Conservation (phyloP, 2,113 vertebrate genomes). For the Melanostigma gelatinosum region DNA sequence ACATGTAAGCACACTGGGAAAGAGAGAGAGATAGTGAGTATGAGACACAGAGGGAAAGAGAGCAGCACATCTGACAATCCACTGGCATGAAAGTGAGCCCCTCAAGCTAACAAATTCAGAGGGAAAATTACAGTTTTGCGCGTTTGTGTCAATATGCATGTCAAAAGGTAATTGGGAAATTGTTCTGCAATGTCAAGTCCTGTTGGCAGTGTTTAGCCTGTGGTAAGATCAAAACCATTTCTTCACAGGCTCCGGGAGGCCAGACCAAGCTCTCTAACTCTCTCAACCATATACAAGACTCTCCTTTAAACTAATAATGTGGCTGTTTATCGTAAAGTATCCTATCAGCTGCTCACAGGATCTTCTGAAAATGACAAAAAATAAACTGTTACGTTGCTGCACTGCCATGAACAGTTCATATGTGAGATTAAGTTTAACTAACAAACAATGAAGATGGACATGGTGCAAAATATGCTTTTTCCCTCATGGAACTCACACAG, state of each 20-base stretch:
- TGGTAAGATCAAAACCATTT: slow-evolving; percentile 81
- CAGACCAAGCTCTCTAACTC: slow-evolving; percentile 69
- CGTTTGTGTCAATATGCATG: slow-evolving; percentile 85
- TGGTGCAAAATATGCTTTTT: background rate
- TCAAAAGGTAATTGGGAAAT: slow-evolving; percentile 85
- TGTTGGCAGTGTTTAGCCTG: slow-evolving; percentile 82
- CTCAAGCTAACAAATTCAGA: slow-evolving; percentile 82
- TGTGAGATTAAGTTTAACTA: slow-evolving; percentile 14
- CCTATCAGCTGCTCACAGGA: slow-evolving; percentile 54
- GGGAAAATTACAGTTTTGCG: slow-evolving; percentile 84
- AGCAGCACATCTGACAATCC: slow-evolving; percentile 79
- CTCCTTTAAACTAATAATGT: slow-evolving; percentile 73
- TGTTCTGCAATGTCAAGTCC: slow-evolving; percentile 83
- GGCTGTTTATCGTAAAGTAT: slow-evolving; percentile 66
- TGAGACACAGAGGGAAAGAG: slow-evolving; percentile 45
- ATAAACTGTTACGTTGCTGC: slow-evolving; percentile 30
- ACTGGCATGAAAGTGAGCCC: slow-evolving; percentile 82
- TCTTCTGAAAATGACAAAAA: slow-evolving; percentile 32
- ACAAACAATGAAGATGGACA: background rate
- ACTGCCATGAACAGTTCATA: slow-evolving; percentile 29
- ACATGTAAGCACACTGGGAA: slow-evolving; percentile 45
- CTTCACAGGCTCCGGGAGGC: slow-evolving; percentile 76
- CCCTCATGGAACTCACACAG: background rate
- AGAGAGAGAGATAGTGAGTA: slow-evolving; percentile 20
- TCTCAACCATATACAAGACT: slow-evolving; percentile 54